Conservation (phyloP, 2,888 invertebrate genomes). For the Apantesis nais region DNA sequence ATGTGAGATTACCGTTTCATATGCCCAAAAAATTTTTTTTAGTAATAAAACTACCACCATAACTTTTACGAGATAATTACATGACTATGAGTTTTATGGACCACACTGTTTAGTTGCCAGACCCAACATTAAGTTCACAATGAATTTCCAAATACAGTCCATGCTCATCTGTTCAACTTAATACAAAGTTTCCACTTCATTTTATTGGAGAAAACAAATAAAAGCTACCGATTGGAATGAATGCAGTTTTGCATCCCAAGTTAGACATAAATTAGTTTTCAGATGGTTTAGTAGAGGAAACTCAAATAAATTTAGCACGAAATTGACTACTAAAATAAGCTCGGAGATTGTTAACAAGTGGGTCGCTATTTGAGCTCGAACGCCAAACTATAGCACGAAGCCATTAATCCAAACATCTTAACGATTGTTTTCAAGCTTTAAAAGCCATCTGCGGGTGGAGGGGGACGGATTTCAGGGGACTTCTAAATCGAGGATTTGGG, state of each 20-base stretch:
- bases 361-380: slow-evolving; percentile 40
- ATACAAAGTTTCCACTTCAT: not conserved
- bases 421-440: slow-evolving; percentile 74
- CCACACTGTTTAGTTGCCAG: not conserved
- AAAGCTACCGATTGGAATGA: slow-evolving; percentile 23
- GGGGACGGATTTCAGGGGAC: slow-evolving; percentile 56
- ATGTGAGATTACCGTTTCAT: no score
- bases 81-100: no score
- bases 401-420: slow-evolving; percentile 68
- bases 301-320: slow-evolving; percentile 35
- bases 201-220: slow-evolving; percentile 31
- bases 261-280: slow-evolving; percentile 51
- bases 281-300: slow-evolving; percentile 39
- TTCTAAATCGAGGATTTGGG: slow-evolving; percentile 58
- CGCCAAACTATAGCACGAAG: slow-evolving; percentile 44
- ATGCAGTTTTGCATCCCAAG: slow-evolving; percentile 34
- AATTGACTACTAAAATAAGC: slow-evolving; percentile 54
- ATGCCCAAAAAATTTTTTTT: no score
- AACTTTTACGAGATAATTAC: no score
- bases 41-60: no score
- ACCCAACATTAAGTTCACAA: not conserved
- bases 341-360: slow-evolving; percentile 46
- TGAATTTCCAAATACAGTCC: not conserved
- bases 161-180: not conserved
- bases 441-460: slow-evolving; percentile 67